These are phyloP conservation scores for Intellagama lesueurii DNA, from an alignment of 2,797 vertebrate species.

Conservation along the genomic window DNA sequence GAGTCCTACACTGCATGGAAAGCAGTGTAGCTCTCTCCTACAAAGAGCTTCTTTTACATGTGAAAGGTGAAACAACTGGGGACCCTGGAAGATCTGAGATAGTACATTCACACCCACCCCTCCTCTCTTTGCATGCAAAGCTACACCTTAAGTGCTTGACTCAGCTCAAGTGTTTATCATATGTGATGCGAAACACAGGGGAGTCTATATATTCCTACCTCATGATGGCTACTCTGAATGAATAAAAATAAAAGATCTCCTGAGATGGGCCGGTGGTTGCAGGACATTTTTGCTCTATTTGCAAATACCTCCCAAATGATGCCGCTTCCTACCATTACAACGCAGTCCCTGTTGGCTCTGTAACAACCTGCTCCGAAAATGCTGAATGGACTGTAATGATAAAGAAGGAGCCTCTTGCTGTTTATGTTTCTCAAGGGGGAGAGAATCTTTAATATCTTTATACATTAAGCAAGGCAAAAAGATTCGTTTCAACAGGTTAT, in stretches of 20 bases:
- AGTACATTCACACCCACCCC: no score
- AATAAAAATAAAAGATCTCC: background rate
- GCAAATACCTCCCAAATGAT: background rate
- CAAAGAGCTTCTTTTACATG: background rate
- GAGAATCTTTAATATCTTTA: slow-evolving; percentile 26
- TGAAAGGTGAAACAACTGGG: background rate
- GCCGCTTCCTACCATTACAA: background rate
- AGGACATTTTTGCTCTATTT: background rate
- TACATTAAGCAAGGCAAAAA: background rate
- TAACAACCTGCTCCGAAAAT: background rate
- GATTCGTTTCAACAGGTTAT: slow-evolving; percentile 5
- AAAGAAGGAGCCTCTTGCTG: background rate
- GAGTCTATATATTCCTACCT: no score
- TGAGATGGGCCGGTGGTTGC: slow-evolving; percentile 10
- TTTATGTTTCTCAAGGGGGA: rapidly evolving
- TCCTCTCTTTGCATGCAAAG: no score
- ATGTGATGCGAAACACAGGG: no score
- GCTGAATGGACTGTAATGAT: background rate
- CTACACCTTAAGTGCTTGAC: no score
- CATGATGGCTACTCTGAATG: no score
- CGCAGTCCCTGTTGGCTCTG: background rate
- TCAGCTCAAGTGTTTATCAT: no score
- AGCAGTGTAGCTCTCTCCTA: background rate
- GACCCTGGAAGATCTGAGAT: no score
- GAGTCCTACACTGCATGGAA: background rate